Base-by-base conservation (phyloP, 2,797 vertebrate genomes). In the Phoeniculus purpureus region DNA sequence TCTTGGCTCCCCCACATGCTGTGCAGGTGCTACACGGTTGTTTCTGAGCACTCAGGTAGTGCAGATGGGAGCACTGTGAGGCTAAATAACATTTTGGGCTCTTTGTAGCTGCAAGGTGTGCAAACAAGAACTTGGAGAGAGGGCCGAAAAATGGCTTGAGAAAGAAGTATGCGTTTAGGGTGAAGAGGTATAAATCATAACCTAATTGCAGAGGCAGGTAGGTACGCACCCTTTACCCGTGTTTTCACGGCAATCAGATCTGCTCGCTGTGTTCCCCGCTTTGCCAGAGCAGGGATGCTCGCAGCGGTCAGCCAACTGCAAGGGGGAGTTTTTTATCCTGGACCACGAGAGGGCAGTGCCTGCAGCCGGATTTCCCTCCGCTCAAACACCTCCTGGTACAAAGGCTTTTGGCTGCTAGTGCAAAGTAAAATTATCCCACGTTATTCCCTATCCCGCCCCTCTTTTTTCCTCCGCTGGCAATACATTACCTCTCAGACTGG, bases 331-430 rank as follows among this genome's bases (percentile, higher is more conserved):
- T 86, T 86, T 25, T 27, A 60, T 27, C 15, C 12, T 1, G n/a
- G 60, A 34, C 97, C 97, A 95, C 97, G 20, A 97, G 97, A 93
- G 97, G 97, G 97, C 97, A 85, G 60, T 96, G 93, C 92, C 60
- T 55, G 89, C 97, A 95, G 84, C 54, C 17, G 93, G 81, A 94
- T 94, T 83, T 55, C 59, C 61, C 58, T 81, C 73, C 1, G 27
- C n/a, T 15, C 64, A 4, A 13, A 1, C 34, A 7, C 43, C 55
- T 55, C 17, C 12, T 8, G 3, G 3, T 4, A 6, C 1, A 0
- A 5, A 9, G 12, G 12, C 29, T 66, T 37, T 16, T 20, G 43
- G 18, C 1, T 14, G 54, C 3, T 17, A 27, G 15, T 6, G 26
- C 26, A n/a, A 93, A 92, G 71, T 10, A 31, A 27, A 16, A 27